Conservation (phyloP, 2,888 invertebrate species). For the Polydrusus tereticollis region DNA sequence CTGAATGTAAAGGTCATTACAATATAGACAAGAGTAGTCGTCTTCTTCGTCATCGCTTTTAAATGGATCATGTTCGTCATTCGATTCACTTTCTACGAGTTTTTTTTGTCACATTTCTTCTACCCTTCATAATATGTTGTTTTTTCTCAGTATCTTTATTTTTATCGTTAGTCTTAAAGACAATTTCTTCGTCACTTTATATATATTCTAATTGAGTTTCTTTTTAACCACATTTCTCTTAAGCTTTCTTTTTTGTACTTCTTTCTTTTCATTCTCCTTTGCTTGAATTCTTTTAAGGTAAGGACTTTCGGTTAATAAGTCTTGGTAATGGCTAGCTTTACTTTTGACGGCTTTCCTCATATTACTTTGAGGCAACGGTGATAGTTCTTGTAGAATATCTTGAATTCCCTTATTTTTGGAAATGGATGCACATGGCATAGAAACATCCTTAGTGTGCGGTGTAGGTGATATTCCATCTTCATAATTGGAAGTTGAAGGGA, state of each 20-base stretch:
- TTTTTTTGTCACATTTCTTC: neutral
- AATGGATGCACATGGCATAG: neutral
- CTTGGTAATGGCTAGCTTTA: slow-evolving; percentile 41
- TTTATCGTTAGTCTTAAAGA: neutral
- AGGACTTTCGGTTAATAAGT: slow-evolving; percentile 39
- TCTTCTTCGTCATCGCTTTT: no score
- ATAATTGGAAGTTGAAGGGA: neutral
- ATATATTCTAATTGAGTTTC: neutral
- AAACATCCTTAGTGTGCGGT: neutral
- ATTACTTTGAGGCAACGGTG: slow-evolving; percentile 30
- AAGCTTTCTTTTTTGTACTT: slow-evolving; percentile 2
- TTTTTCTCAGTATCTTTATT: neutral
- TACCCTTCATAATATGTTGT: neutral
- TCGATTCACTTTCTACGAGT: neutral
- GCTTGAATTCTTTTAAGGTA: slow-evolving; percentile 14
- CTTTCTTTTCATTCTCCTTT: slow-evolving; percentile 33
- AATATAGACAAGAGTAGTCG: slow-evolving; percentile 45
- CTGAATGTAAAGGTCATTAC: slow-evolving; percentile 31
- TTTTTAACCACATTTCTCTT: slow-evolving; percentile 18
- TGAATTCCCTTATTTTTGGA: neutral
- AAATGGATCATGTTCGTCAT: neutral
- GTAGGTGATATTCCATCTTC: neutral
- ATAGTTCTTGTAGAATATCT: slow-evolving; percentile 14
- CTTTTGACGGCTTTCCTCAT: slow-evolving; percentile 30
- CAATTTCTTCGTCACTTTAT: neutral